A percentile compares a stretch with the other conserved stretches of the same genome.
phyloP scores from a whole-genome alignment of 2,797 vertebrate genomes.

The Enteromius thamalakanensis region DNA sequence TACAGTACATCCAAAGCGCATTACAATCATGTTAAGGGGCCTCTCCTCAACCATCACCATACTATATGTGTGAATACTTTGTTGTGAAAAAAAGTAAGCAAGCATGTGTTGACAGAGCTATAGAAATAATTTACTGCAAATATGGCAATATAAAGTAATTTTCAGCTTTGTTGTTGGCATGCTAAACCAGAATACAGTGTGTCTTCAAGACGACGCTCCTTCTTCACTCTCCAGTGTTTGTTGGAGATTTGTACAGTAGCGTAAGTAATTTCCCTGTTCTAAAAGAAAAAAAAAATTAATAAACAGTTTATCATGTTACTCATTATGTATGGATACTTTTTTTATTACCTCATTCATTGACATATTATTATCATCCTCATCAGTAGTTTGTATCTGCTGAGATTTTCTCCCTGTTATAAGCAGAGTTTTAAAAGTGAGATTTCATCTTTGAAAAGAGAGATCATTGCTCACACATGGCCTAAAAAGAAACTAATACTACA shows the following conservation, averaged over 20 bases:
- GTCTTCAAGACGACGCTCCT: background rate
- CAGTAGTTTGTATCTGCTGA: background rate
- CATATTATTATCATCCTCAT: background rate
- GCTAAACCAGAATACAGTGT: conserved; percentile 30
- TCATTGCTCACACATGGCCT: background rate
- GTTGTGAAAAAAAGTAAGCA: background rate
- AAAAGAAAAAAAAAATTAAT: background rate
- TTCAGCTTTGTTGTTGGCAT: conserved; percentile 23
- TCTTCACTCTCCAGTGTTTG: conserved; percentile 16
- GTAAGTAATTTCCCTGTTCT: conserved; percentile 25
- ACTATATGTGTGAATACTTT: background rate
- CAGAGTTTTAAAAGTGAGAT: background rate
- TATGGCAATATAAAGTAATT: background rate
- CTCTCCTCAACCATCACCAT: too few relatives aligned
- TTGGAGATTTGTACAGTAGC: conserved; percentile 10
- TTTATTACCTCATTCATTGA: conserved; percentile 9
- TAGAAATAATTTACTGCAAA: background rate
- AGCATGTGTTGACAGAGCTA: background rate
- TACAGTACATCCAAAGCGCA: too few relatives aligned
- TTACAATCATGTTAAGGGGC: too few relatives aligned
- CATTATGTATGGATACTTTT: background rate
- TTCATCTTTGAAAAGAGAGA: background rate
- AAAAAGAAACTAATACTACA: background rate
- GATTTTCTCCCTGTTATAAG: conserved; percentile 13
- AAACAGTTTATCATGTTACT: background rate